Evolutionary conservation across 2,113 vertebrate genomes (phyloP), one percentile per base, ranked within the genome.

Genomic region (Dicerorhinus sumatrensis): DNA sequence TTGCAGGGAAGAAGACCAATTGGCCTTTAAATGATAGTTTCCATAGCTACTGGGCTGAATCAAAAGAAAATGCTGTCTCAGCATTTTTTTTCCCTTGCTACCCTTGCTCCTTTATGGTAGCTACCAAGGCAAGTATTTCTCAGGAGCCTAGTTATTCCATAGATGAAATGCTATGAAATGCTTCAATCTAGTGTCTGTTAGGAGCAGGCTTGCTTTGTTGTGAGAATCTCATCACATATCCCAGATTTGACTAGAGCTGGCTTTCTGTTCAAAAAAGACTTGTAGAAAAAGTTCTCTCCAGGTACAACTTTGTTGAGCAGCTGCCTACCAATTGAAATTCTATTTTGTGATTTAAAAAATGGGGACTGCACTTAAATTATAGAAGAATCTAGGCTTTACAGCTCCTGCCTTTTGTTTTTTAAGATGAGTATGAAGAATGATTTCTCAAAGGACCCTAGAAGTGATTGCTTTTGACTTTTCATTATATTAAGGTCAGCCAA

Each of bases 11-110:
- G 94, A 90, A 82, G 83, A 98, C 98, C 98, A 98, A 89, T 98
- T 98, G 98, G 98, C 98, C 90, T 98, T 97, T 98, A 77, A 72
- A 98, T 99, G 98, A 98, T 98, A 98, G 98, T 99, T 99, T 98
- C 98, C 98, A 98, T 99, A 98, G 98, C 97, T 99, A 98, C 99
- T 98, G 98, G 98, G 95, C 95, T 98, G 93, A 93, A 96, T 97
- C 97, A 98, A 98, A 98, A 98, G 97, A 98, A 99, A 98, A 98
- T 98, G 98, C 98, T 97, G 91, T 89, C 86, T 31, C 96, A 98
- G 98, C 93, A 80, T 92, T 98, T 97, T 42, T 42, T 86, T 4
- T 14, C 36, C 95, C 94, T 94, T 96, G 91, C 94, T 95, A 97
- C 96, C 92, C 98, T 97, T 94, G 95, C 92, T 92, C 96, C 84